Evolutionary conservation across 2,113 vertebrate genomes (phyloP).

Genomic region (Albula glossodonta): DNA sequence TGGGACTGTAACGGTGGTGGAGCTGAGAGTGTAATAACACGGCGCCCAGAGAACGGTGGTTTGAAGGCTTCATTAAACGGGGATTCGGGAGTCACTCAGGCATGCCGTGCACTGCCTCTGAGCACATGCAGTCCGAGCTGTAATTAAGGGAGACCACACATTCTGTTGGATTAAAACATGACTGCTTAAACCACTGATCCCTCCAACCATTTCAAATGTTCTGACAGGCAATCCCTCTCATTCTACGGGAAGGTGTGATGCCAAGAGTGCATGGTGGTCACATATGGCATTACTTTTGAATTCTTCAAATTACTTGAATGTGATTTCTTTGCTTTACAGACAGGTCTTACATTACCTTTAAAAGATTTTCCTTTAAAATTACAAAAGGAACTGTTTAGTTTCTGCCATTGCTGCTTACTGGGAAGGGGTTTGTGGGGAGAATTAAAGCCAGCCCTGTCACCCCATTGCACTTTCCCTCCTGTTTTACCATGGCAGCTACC

Average conservation of each 20-base stretch:
- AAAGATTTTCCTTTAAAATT: neutral
- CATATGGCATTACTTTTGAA: neutral
- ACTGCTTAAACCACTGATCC: neutral
- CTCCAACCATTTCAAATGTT: neutral
- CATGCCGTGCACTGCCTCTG: neutral
- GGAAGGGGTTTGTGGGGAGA: neutral
- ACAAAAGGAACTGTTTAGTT: neutral
- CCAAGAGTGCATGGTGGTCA: no score
- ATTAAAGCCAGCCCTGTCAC: neutral
- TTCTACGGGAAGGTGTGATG: neutral
- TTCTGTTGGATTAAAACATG: neutral
- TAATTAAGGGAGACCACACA: neutral
- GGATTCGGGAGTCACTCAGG: no score
- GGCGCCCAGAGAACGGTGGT: neutral
- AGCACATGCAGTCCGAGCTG: neutral
- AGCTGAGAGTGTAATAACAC: slow-evolving; percentile 1
- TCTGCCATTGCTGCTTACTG: neutral
- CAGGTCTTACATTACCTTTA: neutral
- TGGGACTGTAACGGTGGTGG: neutral
- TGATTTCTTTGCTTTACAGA: neutral
- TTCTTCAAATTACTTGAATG: neutral
- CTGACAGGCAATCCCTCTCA: neutral
- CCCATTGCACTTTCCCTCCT: neutral
- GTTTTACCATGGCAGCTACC: neutral
- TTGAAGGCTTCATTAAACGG: neutral